These are phyloP conservation scores for Sapajus apella DNA, from an alignment of 2,113 vertebrate genomes.

Conservation along the genomic window DNA sequence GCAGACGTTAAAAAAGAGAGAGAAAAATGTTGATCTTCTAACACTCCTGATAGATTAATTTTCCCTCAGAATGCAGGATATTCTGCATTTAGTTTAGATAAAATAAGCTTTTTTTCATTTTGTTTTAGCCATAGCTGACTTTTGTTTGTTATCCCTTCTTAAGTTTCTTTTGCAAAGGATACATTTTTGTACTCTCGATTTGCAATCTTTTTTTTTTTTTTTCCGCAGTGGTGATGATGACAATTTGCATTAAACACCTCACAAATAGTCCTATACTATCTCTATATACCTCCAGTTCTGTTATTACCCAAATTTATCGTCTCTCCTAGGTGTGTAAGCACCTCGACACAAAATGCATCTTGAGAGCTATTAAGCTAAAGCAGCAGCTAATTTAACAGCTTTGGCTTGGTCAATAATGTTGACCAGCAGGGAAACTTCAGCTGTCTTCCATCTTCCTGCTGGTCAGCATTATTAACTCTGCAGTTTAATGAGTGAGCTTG, in stretches of 20 bases:
- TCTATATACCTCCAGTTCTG: neutral
- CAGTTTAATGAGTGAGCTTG: neutral
- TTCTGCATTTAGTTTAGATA: neutral
- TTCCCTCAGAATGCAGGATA: neutral
- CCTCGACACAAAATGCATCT: constrained; percentile 31
- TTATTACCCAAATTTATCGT: constrained; percentile 49
- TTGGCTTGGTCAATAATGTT: constrained; percentile 55
- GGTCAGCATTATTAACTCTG: constrained; percentile 43
- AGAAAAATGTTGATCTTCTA: neutral
- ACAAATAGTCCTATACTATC: neutral
- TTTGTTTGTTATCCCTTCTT: neutral
- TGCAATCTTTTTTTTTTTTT: neutral
- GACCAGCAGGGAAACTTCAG: neutral
- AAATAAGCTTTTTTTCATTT: neutral
- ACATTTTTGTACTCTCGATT: neutral
- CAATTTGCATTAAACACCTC: constrained; percentile 11
- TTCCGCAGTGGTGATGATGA: neutral
- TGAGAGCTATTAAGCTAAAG: neutral
- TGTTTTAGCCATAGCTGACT: neutral
- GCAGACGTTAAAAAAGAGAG: neutral
- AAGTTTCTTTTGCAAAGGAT: constrained; percentile 3
- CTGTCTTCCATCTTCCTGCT: neutral
- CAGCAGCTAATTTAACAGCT: constrained; percentile 55
- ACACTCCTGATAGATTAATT: too few relatives aligned
- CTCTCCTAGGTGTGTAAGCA: neutral